These are phyloP conservation scores for Trochalopteron elliotii DNA, from an alignment of 2,113 vertebrate species.

Conservation along the genomic window DNA sequence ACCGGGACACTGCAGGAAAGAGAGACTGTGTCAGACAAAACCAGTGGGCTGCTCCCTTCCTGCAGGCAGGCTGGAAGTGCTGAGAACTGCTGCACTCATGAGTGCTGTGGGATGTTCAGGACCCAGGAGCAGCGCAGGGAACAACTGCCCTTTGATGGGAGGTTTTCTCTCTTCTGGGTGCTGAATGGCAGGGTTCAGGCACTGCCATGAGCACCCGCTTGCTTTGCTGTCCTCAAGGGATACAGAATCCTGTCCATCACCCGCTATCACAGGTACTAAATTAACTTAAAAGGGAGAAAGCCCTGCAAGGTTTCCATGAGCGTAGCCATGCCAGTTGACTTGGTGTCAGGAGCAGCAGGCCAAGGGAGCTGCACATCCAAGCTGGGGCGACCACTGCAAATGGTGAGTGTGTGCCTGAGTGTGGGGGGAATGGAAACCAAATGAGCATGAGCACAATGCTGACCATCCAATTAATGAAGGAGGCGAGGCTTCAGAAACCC, in stretches of 20 bases:
- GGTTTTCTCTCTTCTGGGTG: background rate
- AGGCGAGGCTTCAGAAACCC: background rate
- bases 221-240: background rate
- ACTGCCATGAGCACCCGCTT: accelerated
- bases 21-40: constrained; percentile 1
- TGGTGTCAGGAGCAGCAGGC: background rate
- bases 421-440: background rate
- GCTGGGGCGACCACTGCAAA: background rate
- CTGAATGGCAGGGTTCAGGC: background rate
- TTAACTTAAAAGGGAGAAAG: constrained; percentile 19
- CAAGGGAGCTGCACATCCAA: background rate
- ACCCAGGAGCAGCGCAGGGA: background rate
- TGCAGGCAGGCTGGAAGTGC: accelerated
- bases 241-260: background rate
- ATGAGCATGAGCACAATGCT: background rate
- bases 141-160: background rate
- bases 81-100: background rate
- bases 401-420: background rate
- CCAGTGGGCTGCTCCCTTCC: background rate
- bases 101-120: background rate
- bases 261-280: background rate
- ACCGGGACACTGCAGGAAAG: constrained; percentile 86
- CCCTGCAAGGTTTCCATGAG: background rate
- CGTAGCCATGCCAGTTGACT: accelerated
- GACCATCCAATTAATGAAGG: constrained; percentile 10